Evolutionary conservation across 1,140 invertebrate species (phyloP).

Genomic region (Tribolium madens): DNA sequence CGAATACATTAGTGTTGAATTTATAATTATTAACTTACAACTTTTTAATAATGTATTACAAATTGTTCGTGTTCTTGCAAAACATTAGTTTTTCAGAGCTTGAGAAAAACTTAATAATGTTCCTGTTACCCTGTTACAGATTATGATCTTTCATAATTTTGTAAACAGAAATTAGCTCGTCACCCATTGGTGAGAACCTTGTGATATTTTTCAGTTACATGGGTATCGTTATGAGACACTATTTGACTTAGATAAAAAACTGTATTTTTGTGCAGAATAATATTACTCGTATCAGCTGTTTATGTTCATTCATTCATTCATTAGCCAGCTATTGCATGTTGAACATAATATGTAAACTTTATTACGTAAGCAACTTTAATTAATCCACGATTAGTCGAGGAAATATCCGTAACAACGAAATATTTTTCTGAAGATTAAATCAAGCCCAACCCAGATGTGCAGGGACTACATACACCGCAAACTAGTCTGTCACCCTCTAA

Average conservation of each 20-base stretch:
- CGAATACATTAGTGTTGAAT: background rate
- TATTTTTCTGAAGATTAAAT: slow-evolving; percentile 35
- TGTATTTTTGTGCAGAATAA: too few relatives aligned
- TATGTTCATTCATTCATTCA: background rate
- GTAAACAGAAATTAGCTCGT: too few relatives aligned
- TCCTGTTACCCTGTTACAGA: too few relatives aligned
- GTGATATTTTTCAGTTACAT: too few relatives aligned
- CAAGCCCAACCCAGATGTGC: slow-evolving; percentile 21
- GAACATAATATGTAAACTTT: slow-evolving; percentile 8
- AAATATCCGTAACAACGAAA: slow-evolving; percentile 27
- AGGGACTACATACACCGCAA: slow-evolving; percentile 6
- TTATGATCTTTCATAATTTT: too few relatives aligned
- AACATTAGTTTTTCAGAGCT: too few relatives aligned
- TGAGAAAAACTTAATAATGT: too few relatives aligned
- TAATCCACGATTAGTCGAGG: slow-evolving; percentile 25
- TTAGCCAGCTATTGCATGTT: background rate
- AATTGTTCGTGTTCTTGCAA: background rate
- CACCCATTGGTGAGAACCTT: too few relatives aligned
- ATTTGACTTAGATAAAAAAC: too few relatives aligned
- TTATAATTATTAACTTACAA: background rate
- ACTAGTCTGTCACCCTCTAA: slow-evolving; percentile 13
- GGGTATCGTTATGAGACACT: too few relatives aligned
- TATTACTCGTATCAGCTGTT: too few relatives aligned
- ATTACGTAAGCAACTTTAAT: slow-evolving; percentile 11
- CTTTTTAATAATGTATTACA: background rate